These are phyloP conservation scores for Sebastes taczanowskii DNA, from an alignment of 2,797 vertebrate species.

Conservation along the genomic window DNA sequence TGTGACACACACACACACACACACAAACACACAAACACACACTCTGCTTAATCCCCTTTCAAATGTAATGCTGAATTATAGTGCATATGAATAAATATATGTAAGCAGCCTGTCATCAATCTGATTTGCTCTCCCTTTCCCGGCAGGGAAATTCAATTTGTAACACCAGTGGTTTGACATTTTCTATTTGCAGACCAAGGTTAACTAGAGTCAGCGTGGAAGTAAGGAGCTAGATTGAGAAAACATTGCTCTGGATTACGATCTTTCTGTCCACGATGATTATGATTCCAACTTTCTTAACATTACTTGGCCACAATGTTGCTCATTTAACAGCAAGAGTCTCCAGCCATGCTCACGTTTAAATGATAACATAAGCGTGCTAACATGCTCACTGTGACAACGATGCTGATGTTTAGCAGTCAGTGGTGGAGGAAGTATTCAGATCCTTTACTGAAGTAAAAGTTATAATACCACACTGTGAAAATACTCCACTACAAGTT, in stretches of 20 bases:
- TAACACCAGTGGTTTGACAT: conserved; percentile 30
- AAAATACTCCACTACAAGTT: background rate
- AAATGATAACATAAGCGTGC: background rate
- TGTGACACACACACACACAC: conserved; percentile 21
- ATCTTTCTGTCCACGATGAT: background rate
- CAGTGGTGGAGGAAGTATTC: background rate
- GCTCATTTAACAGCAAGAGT: background rate
- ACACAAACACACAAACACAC: background rate
- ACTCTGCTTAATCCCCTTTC: conserved; percentile 56
- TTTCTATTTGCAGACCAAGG: conserved; percentile 21
- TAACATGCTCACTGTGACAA: background rate
- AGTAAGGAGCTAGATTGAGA: conserved; percentile 6
- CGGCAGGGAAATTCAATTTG: conserved; percentile 41
- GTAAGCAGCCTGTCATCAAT: conserved; percentile 43
- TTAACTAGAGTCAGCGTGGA: background rate
- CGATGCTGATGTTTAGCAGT: background rate
- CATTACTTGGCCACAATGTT: background rate
- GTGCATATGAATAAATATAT: conserved; percentile 49
- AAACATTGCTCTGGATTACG: background rate
- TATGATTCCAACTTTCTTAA: background rate
- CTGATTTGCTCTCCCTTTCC: conserved; percentile 36
- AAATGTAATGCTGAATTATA: conserved; percentile 57
- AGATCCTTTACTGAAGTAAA: background rate
- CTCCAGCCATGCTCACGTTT: background rate
- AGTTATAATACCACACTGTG: background rate